These are phyloP conservation scores for Ephydatia muelleri DNA, from an alignment of 37 sponge, comb jelly and placozoan genomes.

Conservation along the genomic window DNA sequence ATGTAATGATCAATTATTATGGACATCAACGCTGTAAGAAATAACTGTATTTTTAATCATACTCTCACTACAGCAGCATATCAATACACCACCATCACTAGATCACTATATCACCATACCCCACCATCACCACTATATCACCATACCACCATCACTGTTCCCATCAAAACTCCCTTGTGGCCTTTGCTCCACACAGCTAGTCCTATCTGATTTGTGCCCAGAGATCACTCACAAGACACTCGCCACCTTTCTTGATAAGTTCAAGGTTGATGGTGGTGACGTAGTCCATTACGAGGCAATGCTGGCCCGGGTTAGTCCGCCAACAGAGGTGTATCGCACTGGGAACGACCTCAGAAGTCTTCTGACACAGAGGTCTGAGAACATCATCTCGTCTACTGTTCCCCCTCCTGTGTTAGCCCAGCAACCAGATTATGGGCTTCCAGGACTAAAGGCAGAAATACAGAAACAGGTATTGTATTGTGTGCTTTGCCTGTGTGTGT, in stretches of 20 bases:
- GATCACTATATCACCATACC: background rate
- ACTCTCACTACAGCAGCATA: background rate
- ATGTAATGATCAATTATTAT: no score
- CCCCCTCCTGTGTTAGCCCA: slow-evolving; percentile 5
- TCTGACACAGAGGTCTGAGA: slow-evolving; percentile 12
- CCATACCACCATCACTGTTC: background rate
- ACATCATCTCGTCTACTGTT: slow-evolving; percentile 5
- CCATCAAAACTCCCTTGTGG: background rate
- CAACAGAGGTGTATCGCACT: slow-evolving; percentile 16
- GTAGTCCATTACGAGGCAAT: slow-evolving; percentile 7
- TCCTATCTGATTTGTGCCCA: slow-evolving; percentile 11
- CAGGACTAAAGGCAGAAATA: slow-evolving; percentile 40
- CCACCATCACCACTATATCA: slow-evolving; percentile 2
- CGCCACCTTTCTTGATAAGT: background rate
- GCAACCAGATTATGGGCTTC: slow-evolving; percentile 30
- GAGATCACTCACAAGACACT: slow-evolving; percentile 9
- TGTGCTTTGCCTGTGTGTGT: slow-evolving; percentile 16
- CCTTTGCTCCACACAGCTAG: background rate
- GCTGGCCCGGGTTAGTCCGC: slow-evolving; percentile 9
- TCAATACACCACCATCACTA: background rate
- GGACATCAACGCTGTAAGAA: slow-evolving; percentile 25
- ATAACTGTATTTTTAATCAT: background rate
- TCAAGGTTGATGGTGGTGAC: background rate
- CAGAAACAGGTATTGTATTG: slow-evolving; percentile 43
- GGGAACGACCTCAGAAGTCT: slow-evolving; percentile 43